phyloP scores from a whole-genome alignment of 2,888 invertebrate genomes.

The Agrochola litura region DNA sequence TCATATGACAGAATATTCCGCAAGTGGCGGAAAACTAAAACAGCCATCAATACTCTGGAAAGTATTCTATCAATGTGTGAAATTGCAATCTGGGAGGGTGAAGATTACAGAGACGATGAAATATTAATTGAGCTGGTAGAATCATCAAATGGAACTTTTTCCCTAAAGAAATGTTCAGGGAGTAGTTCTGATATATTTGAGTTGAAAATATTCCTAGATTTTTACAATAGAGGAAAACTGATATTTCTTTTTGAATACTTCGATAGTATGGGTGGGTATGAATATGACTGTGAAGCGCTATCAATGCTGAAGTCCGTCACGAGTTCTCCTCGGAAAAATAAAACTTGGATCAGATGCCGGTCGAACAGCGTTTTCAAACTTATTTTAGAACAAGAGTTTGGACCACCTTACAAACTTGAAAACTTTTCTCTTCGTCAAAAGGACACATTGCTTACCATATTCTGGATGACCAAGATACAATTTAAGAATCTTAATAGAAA shows the following conservation, averaged over 20 bases:
- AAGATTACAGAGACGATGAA: not conserved
- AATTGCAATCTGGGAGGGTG: not conserved
- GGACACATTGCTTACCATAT: slow-evolving; percentile 27
- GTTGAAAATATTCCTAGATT: slow-evolving; percentile 41
- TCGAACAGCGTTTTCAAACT: slow-evolving; percentile 1
- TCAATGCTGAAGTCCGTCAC: slow-evolving; percentile 25
- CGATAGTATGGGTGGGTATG: not conserved
- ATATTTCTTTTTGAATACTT: slow-evolving; percentile 1
- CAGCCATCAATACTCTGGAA: slow-evolving; percentile 13
- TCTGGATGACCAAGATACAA: slow-evolving; percentile 43
- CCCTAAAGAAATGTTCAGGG: not conserved
- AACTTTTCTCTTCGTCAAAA: slow-evolving; percentile 38
- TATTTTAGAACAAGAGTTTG: slow-evolving; percentile 29
- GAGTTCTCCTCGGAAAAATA: slow-evolving; percentile 17
- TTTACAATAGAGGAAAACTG: slow-evolving; percentile 6
- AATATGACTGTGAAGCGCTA: not conserved
- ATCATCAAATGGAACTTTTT: not conserved
- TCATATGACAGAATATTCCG: slow-evolving; percentile 31
- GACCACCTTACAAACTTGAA: slow-evolving; percentile 37
- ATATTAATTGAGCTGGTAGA: slow-evolving; percentile 1
- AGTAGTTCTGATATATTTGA: not conserved
- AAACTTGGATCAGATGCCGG: slow-evolving; percentile 56
- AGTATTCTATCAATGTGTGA: slow-evolving; percentile 20
- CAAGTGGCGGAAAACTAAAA: slow-evolving; percentile 28
- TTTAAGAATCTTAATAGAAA: slow-evolving; percentile 3